Evolutionary conservation across 1,140 invertebrate genomes (phyloP).

Genomic region (Neotoxoptera formosana): DNA sequence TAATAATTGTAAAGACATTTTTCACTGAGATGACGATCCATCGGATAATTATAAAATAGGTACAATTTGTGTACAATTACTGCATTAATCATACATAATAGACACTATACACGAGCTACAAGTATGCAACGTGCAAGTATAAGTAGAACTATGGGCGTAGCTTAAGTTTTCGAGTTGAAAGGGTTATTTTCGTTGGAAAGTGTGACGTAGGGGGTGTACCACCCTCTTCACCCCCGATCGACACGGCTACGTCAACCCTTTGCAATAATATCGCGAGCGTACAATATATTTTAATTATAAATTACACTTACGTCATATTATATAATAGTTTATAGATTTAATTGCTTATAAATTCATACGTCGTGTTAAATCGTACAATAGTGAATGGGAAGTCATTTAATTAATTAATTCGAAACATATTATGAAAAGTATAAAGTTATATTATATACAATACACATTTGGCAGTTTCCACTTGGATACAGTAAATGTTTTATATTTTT

Average conservation of each 20-base stretch:
- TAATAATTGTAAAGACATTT: background rate
- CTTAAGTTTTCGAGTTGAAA: conserved; percentile 11
- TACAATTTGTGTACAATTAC: background rate
- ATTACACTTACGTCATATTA: conserved; percentile 17
- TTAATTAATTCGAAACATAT: conserved; percentile 13
- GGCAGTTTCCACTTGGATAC: too few species aligned
- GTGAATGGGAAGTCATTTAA: background rate
- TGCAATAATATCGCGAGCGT: background rate
- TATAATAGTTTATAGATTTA: conserved; percentile 19
- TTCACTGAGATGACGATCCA: background rate
- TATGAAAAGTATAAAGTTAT: background rate
- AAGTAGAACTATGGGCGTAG: background rate
- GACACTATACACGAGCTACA: background rate
- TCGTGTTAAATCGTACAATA: background rate
- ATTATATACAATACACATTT: background rate
- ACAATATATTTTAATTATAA: conserved; percentile 20
- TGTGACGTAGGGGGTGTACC: background rate
- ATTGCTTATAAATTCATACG: conserved; percentile 17
- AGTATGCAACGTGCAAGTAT: background rate
- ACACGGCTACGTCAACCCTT: background rate
- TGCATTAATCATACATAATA: background rate
- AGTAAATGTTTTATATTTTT: background rate
- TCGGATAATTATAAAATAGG: background rate
- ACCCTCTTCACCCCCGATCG: background rate
- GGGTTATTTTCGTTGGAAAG: conserved; percentile 15